A percentile compares a stretch with the other conserved stretches of the same genome.
phyloP scores from a whole-genome alignment of 2,113 vertebrate species.

The Muntiacus reevesi region DNA sequence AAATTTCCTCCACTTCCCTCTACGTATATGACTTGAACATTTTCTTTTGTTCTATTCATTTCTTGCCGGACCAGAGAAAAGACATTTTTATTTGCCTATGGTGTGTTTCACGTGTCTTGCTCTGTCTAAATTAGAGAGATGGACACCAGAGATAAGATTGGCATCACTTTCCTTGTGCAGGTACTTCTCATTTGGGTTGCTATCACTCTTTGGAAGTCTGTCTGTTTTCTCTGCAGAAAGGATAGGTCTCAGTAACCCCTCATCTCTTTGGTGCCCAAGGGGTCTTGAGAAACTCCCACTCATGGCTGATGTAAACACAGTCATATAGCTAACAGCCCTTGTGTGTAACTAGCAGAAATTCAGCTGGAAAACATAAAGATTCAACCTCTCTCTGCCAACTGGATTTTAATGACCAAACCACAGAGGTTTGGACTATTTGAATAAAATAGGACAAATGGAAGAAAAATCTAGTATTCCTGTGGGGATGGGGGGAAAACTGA shows the following conservation, averaged over 20 bases:
- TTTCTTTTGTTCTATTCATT: background rate
- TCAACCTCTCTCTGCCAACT: slow-evolving; percentile 76
- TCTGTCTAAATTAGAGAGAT: background rate
- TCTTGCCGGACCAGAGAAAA: background rate
- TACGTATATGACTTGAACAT: background rate
- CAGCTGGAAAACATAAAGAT: slow-evolving; percentile 83
- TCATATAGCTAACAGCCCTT: slow-evolving; percentile 76
- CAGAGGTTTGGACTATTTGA: slow-evolving; percentile 77
- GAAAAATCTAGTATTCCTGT: slow-evolving; percentile 74
- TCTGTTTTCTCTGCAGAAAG: background rate
- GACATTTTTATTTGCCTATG: background rate
- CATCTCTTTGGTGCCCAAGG: background rate
- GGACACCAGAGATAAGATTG: background rate
- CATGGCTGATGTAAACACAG: slow-evolving; percentile 52
- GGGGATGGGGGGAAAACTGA: background rate
- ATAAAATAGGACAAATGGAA: slow-evolving; percentile 80
- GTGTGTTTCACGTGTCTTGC: background rate
- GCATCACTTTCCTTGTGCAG: background rate
- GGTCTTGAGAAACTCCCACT: slow-evolving; percentile 44
- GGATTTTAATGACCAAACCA: slow-evolving; percentile 83
- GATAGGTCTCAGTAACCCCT: background rate
- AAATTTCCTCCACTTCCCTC: background rate
- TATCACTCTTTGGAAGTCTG: background rate
- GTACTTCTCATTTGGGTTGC: background rate
- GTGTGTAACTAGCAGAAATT: slow-evolving; percentile 75